phyloP scores from a whole-genome alignment of 2,797 vertebrate species.

The Schizothorax lantsangensis region DNA sequence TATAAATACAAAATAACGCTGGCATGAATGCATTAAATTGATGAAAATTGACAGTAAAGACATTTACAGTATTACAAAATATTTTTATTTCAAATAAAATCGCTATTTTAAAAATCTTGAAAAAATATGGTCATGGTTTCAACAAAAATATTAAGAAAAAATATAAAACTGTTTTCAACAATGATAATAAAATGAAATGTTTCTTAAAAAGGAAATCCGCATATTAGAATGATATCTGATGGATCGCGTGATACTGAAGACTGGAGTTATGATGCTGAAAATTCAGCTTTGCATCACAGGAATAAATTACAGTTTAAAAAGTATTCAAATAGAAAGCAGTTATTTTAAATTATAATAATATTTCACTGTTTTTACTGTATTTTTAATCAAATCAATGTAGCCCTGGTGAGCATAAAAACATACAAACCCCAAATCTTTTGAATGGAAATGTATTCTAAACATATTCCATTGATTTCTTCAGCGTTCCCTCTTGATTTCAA shows the following conservation, averaged over 20 bases:
- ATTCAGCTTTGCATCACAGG: neutral
- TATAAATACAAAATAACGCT: too few species aligned
- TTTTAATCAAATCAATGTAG: neutral
- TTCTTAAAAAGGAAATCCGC: neutral
- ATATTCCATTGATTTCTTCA: neutral
- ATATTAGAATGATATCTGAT: neutral
- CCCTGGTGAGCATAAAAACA: neutral
- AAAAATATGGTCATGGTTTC: too few species aligned
- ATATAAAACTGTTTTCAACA: too few species aligned
- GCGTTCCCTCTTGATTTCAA: neutral
- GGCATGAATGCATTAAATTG: neutral
- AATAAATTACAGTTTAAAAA: neutral
- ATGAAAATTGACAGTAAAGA: neutral
- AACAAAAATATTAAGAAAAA: too few species aligned
- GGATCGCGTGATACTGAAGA: neutral
- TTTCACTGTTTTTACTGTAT: neutral
- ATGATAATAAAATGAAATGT: too few species aligned
- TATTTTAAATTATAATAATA: neutral
- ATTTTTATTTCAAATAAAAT: neutral
- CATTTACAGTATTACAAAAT: neutral
- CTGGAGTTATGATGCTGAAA: neutral
- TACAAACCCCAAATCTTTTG: neutral
- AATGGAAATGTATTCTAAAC: neutral
- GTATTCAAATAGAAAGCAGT: neutral
- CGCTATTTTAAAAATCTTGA: too few species aligned